phyloP scores from a whole-genome alignment of 2,888 invertebrate genomes.

The Geotrupes spiniger region DNA sequence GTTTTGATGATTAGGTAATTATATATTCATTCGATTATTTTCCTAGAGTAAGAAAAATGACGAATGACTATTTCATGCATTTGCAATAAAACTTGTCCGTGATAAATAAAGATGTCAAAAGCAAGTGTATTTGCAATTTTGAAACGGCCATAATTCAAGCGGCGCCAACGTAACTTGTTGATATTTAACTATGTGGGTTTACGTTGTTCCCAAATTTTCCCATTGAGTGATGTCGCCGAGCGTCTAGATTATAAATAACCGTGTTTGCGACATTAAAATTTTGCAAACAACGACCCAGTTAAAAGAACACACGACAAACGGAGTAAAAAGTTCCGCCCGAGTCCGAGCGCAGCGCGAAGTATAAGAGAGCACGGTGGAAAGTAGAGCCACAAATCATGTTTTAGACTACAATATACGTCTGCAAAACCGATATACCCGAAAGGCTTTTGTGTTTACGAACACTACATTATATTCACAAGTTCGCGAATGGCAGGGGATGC shows the following conservation, averaged over 20 bases:
- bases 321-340: neutral
- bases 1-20: too few relatives aligned
- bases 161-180: constrained; percentile 19
- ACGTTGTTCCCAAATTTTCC: constrained; percentile 7
- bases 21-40: too few relatives aligned
- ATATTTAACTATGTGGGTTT: constrained; percentile 16
- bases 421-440: constrained; percentile 37
- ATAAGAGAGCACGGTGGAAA: constrained; percentile 22
- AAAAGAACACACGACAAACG: neutral
- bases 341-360: constrained; percentile 1
- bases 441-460: constrained; percentile 42
- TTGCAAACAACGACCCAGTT: too few relatives aligned
- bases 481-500: constrained; percentile 37
- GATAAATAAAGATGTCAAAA: neutral
- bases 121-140: neutral
- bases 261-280: neutral
- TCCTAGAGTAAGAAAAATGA: too few relatives aligned
- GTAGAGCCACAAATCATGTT: constrained; percentile 32
- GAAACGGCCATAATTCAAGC: neutral
- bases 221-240: neutral
- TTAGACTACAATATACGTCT: constrained; percentile 27
- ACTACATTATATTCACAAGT: constrained; percentile 41
- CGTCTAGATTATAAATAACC: constrained; percentile 2
- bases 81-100: too few relatives aligned
- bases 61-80: too few relatives aligned